Percentiles rank a stretch among this genome's conserved stretches.
These are phyloP conservation scores for Emydocephalus ijimae DNA, from an alignment of 2,113 vertebrate species.

Conservation along the genomic window DNA sequence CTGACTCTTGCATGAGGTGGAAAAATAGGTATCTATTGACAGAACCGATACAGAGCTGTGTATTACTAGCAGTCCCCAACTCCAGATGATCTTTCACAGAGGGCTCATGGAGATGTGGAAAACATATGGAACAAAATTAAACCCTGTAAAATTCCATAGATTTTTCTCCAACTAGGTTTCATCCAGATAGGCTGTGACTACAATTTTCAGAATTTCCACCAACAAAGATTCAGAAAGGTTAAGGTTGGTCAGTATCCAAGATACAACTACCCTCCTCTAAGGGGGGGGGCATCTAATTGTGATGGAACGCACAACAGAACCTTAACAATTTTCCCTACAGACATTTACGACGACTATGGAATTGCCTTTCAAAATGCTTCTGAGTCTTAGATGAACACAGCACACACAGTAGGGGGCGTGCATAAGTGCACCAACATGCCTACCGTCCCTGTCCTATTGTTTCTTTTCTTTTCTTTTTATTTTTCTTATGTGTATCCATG, in stretches of 20 bases:
- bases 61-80: not conserved
- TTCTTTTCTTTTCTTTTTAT: no score
- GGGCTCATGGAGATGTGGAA: not conserved
- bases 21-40: not conserved
- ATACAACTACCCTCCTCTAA: not conserved
- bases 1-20: not conserved
- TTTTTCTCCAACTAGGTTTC: not conserved
- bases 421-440: no score
- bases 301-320: not conserved
- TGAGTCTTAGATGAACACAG: not conserved
- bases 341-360: fast-evolving
- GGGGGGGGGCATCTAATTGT: not conserved
- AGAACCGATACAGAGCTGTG: not conserved
- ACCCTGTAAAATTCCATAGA: not conserved
- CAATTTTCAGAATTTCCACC: not conserved
- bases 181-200: not conserved
- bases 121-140: not conserved
- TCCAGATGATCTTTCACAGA: not conserved
- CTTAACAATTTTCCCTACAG: not conserved
- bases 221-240: not conserved
- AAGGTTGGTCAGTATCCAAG: not conserved
- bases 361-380: not conserved
- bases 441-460: no score
- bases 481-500: no score
- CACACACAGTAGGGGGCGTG: no score